These are phyloP conservation scores for Paralichthys olivaceus DNA, from an alignment of 2,113 vertebrate species.

Conservation along the genomic window DNA sequence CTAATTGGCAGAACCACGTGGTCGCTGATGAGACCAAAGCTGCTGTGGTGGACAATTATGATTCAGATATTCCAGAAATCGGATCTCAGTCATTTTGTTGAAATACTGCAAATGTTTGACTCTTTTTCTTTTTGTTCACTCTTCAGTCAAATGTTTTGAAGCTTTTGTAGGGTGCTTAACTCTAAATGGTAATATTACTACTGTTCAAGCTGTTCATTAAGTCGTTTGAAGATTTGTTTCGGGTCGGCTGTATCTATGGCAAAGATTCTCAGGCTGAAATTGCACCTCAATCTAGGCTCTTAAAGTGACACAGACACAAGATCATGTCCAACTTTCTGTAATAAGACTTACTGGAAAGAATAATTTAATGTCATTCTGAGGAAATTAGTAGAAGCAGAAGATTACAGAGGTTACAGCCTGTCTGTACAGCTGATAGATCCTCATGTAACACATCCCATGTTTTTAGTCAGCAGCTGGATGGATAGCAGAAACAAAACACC, in stretches of 20 bases:
- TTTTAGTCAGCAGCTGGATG: constrained; percentile 72
- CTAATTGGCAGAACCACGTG: constrained; percentile 47
- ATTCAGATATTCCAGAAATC: constrained; percentile 46
- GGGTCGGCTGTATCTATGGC: too few relatives aligned
- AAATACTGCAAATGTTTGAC: constrained; percentile 2
- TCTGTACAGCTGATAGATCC: constrained; percentile 60
- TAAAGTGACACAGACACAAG: background rate
- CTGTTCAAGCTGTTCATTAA: too few relatives aligned
- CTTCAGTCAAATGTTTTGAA: background rate
- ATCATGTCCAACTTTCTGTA: background rate
- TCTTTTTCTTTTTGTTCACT: constrained; percentile 6
- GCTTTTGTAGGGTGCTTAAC: background rate
- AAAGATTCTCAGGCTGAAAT: too few relatives aligned
- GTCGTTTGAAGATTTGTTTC: too few relatives aligned
- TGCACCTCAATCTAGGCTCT: background rate
- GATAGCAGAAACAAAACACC: constrained; percentile 71
- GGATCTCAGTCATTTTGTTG: background rate
- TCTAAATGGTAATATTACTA: too few relatives aligned
- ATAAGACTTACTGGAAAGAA: background rate
- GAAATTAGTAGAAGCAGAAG: constrained; percentile 38
- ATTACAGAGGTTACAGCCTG: constrained; percentile 46
- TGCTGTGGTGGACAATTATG: constrained; percentile 23
- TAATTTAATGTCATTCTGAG: constrained; percentile 3
- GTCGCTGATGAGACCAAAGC: constrained; percentile 16
- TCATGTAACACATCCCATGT: constrained; percentile 63